These are phyloP conservation scores for Trematocara nigrifrons DNA, from an alignment of 2,113 vertebrate genomes.

Conservation along the genomic window DNA sequence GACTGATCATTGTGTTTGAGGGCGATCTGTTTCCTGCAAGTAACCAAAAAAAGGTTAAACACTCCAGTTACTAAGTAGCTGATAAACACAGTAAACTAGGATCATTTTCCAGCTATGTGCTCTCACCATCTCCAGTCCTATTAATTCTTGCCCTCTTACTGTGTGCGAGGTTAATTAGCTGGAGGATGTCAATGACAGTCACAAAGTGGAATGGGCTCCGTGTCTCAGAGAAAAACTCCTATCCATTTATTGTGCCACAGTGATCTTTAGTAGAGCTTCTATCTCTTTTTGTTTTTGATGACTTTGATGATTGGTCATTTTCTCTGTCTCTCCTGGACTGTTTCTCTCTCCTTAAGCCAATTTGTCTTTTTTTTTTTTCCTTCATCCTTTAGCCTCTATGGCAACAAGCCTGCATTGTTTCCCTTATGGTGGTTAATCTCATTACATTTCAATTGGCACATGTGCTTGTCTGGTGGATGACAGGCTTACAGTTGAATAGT, in stretches of 20 bases:
- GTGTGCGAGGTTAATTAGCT: slow-evolving; percentile 5
- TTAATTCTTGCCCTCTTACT: not conserved
- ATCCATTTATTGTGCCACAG: not conserved
- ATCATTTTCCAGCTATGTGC: not conserved
- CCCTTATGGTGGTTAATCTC: slow-evolving; percentile 61
- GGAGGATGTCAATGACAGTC: slow-evolving; percentile 13
- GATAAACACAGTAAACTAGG: not conserved
- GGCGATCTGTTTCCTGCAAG: not conserved
- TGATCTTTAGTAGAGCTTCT: slow-evolving; percentile 2
- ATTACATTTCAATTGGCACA: slow-evolving; percentile 71
- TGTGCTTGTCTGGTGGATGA: slow-evolving; percentile 67
- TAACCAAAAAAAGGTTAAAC: not conserved
- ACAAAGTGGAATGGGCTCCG: not conserved
- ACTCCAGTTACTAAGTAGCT: not conserved
- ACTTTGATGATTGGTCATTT: slow-evolving; percentile 31
- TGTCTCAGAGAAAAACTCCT: not conserved
- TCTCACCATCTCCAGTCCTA: not conserved
- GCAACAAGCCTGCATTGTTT: slow-evolving; percentile 50
- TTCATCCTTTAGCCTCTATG: not conserved
- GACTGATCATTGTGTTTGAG: not conserved
- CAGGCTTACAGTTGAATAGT: slow-evolving; percentile 54
- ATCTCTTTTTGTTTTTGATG: slow-evolving; percentile 18
- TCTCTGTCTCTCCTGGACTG: slow-evolving; percentile 12
- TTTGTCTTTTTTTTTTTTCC: slow-evolving; percentile 11
- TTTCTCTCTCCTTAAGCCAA: slow-evolving; percentile 34